Percentiles rank a stretch among this genome's conserved stretches.
phyloP scores from a whole-genome alignment of 2,797 vertebrate species.

The Clarias platycephalus region DNA sequence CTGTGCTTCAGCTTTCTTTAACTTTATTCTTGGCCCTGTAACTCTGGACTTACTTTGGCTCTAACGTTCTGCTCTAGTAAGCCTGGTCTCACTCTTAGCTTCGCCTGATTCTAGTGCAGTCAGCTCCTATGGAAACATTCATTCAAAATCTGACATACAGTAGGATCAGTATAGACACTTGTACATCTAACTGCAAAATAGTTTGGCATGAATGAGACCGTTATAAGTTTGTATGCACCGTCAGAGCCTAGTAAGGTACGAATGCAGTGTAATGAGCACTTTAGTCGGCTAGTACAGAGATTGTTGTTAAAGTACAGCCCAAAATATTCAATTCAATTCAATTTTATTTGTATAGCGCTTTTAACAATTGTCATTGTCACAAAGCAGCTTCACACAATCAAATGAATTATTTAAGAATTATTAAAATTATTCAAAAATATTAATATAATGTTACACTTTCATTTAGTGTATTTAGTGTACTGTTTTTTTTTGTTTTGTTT shows the following conservation, averaged over 20 bases:
- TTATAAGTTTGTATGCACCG: background rate
- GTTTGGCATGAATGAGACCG: background rate
- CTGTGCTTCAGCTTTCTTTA: background rate
- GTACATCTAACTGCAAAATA: background rate
- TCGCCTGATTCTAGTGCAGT: background rate
- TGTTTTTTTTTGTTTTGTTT: too few species aligned
- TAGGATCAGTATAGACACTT: background rate
- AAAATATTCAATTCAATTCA: too few species aligned
- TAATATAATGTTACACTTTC: background rate
- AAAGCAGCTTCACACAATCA: too few species aligned
- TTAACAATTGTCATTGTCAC: too few species aligned
- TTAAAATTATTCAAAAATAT: too few species aligned
- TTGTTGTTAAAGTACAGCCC: background rate
- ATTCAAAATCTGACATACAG: background rate
- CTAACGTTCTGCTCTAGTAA: background rate
- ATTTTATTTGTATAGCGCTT: too few species aligned
- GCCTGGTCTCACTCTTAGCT: background rate
- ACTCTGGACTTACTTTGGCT: background rate
- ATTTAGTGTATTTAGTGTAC: background rate
- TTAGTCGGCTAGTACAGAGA: background rate
- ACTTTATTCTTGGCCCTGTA: background rate
- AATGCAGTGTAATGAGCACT: background rate
- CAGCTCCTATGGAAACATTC: background rate
- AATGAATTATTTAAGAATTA: too few species aligned
- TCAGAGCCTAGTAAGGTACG: background rate